These are phyloP conservation scores for Marronus borbonicus DNA, from an alignment of 2,888 invertebrate species.

Conservation along the genomic window DNA sequence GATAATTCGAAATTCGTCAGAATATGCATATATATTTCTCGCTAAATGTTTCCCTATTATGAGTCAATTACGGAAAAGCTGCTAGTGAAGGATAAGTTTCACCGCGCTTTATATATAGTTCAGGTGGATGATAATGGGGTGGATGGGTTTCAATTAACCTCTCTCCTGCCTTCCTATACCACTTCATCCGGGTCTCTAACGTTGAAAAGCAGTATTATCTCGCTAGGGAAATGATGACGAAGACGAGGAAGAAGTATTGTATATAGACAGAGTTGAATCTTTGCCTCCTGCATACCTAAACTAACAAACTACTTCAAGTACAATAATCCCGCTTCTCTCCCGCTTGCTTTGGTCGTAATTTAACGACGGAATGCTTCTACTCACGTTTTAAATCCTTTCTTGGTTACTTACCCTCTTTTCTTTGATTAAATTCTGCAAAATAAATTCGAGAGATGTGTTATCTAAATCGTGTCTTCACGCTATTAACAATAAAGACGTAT, in stretches of 20 bases:
- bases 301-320: conserved; percentile 17
- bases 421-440: neutral
- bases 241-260: conserved; percentile 31
- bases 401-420: neutral
- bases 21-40: conserved; percentile 24
- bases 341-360: neutral
- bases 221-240: conserved; percentile 34
- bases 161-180: conserved; percentile 58
- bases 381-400: neutral
- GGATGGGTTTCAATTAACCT: conserved; percentile 70
- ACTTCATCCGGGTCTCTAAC: conserved; percentile 50
- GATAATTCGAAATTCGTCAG: conserved; percentile 25
- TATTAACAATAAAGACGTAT: conserved; percentile 5
- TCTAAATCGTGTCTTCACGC: neutral
- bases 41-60: conserved; percentile 30
- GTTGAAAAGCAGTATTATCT: conserved; percentile 26
- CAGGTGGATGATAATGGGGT: conserved; percentile 68
- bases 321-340: conserved; percentile 10
- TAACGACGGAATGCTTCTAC: neutral
- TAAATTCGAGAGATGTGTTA: neutral
- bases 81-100: conserved; percentile 58
- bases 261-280: conserved; percentile 4
- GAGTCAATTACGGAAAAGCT: conserved; percentile 49
- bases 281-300: conserved; percentile 2
- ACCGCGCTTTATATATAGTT: conserved; percentile 59